A percentile compares a stretch with the other conserved stretches of the same genome.
Evolutionary conservation across 64 coral and sea anemone species (phyloP).

Genomic region (Montipora sp.): DNA sequence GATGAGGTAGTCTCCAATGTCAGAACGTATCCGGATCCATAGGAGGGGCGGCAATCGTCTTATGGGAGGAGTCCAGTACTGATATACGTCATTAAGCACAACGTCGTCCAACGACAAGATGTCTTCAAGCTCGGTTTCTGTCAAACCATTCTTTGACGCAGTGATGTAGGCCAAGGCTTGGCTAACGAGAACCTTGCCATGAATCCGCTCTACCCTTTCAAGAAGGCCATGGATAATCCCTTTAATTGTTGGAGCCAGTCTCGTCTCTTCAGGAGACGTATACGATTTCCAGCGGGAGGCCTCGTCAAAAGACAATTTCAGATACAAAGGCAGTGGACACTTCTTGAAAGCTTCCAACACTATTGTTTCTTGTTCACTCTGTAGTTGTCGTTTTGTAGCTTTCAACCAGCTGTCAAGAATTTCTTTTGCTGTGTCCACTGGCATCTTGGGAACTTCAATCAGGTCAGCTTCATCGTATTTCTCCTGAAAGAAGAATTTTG

Average conservation of each 20-base stretch:
- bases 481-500: not conserved
- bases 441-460: slow-evolving; percentile 64
- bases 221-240: slow-evolving; percentile 72
- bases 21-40: slow-evolving; percentile 94
- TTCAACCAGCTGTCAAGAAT: slow-evolving; percentile 70
- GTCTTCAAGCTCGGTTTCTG: slow-evolving; percentile 84
- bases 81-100: slow-evolving; percentile 96
- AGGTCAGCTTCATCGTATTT: slow-evolving; percentile 29
- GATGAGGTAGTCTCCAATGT: slow-evolving; percentile 94
- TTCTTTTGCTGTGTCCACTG: slow-evolving; percentile 48
- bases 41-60: slow-evolving; percentile 83
- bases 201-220: slow-evolving; percentile 69
- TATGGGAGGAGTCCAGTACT: slow-evolving; percentile 97
- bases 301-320: slow-evolving; percentile 78
- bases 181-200: slow-evolving; percentile 74
- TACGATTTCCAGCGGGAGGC: slow-evolving; percentile 86
- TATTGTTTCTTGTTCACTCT: slow-evolving; percentile 53
- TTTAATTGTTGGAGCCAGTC: slow-evolving; percentile 41
- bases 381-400: slow-evolving; percentile 30
- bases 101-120: slow-evolving; percentile 91
- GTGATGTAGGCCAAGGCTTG: slow-evolving; percentile 77
- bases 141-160: slow-evolving; percentile 70
- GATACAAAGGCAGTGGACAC: slow-evolving; percentile 70
- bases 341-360: slow-evolving; percentile 72
- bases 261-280: slow-evolving; percentile 45